These are phyloP conservation scores for Manis pentadactyla DNA, from an alignment of 2,797 vertebrate genomes.

Conservation along the genomic window DNA sequence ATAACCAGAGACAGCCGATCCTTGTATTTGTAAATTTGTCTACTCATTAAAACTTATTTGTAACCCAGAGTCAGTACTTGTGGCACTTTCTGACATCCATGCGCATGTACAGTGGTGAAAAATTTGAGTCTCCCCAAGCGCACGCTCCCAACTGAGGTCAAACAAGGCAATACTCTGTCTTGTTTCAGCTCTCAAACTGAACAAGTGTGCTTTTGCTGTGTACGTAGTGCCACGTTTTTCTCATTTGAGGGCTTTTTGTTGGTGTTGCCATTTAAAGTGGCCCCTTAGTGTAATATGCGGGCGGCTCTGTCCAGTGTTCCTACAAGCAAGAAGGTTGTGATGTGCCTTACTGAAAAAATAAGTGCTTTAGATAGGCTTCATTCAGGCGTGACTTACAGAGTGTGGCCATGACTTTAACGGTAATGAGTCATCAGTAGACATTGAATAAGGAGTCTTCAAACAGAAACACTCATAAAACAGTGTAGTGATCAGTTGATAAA, in stretches of 20 bases:
- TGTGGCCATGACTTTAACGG: background rate
- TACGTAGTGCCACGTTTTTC: background rate
- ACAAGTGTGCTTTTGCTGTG: background rate
- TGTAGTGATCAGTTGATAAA: background rate
- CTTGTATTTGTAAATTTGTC: background rate
- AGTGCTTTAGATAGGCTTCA: background rate
- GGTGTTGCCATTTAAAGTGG: background rate
- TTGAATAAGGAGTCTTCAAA: background rate
- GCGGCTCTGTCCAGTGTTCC: background rate
- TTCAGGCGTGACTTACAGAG: background rate
- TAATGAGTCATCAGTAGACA: background rate
- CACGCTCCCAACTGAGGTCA: background rate
- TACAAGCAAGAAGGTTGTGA: background rate
- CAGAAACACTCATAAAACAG: constrained; percentile 6
- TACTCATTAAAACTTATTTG: background rate
- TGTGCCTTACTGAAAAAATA: background rate
- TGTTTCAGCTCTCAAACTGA: background rate
- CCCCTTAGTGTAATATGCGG: background rate
- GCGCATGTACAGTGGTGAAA: background rate
- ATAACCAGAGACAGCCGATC: background rate
- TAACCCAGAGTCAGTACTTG: background rate
- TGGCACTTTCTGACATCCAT: background rate
- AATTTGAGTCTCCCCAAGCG: background rate
- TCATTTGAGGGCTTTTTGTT: background rate
- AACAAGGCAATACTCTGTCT: background rate